Evolutionary conservation across 2,797 vertebrate species (phyloP).

Genomic region (Lophotriccus pileatus): DNA sequence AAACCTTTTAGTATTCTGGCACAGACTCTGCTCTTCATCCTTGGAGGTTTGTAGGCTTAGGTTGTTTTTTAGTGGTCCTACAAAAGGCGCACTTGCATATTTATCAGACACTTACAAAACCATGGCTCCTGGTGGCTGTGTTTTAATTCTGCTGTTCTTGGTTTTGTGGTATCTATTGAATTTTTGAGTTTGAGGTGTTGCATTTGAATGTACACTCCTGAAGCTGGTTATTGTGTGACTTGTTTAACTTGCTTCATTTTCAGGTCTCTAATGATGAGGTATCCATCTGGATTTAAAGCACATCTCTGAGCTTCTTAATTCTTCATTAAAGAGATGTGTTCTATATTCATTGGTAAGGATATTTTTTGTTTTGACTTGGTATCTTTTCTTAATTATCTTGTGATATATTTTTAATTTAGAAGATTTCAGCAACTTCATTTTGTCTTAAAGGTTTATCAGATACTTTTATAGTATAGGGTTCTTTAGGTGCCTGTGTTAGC

Average conservation of each 20-base stretch:
- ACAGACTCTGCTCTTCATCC: background rate
- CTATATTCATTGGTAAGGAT: constrained; percentile 58
- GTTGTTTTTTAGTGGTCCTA: background rate
- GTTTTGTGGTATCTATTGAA: background rate
- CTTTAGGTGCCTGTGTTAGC: background rate
- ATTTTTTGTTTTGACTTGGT: background rate
- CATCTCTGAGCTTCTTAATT: constrained; percentile 11
- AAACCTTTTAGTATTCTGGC: background rate
- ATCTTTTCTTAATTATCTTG: background rate
- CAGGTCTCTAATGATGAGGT: constrained; percentile 48
- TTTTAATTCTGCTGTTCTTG: background rate
- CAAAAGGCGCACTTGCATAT: background rate
- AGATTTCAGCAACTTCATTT: background rate
- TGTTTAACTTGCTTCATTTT: constrained; percentile 18
- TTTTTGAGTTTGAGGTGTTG: background rate
- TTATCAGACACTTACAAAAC: background rate
- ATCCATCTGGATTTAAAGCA: constrained; percentile 19
- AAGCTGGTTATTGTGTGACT: background rate
- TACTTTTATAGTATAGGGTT: background rate
- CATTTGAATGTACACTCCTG: background rate
- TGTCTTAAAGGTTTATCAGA: background rate
- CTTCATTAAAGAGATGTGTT: constrained; percentile 39
- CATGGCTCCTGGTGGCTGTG: background rate
- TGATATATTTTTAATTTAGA: background rate
- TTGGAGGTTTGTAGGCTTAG: background rate